These are phyloP conservation scores for Drosophila nigricruria DNA, from an alignment of 2,888 invertebrate genomes.

Conservation along the genomic window DNA sequence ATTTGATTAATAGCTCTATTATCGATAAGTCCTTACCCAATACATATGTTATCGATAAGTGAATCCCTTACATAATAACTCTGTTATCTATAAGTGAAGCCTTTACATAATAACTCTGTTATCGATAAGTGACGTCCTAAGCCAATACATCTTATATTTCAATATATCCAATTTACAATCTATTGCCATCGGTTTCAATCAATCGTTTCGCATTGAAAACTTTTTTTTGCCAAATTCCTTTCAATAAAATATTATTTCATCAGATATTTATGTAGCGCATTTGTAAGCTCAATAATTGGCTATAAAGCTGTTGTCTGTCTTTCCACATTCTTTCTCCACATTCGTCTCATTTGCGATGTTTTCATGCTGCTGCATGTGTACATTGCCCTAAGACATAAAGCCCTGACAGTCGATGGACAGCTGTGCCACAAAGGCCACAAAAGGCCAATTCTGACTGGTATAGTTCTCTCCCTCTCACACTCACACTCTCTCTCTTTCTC, in stretches of 20 bases:
- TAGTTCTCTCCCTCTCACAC: background rate
- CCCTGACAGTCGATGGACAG: slow-evolving; percentile 14
- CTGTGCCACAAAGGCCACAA: slow-evolving; percentile 23
- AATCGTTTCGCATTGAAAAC: background rate
- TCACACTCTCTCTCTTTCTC: background rate
- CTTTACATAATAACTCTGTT: background rate
- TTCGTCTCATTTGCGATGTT: background rate
- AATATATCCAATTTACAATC: background rate
- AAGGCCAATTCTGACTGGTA: slow-evolving; percentile 7
- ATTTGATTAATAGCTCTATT: background rate
- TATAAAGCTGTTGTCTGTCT: background rate
- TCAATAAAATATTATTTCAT: background rate
- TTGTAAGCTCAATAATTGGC: slow-evolving; percentile 9
- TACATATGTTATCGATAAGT: background rate
- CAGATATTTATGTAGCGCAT: background rate
- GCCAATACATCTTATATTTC: too few relatives aligned
- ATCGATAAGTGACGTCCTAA: background rate
- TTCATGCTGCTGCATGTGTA: slow-evolving; percentile 5
- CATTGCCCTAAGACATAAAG: slow-evolving; percentile 3
- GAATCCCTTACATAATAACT: background rate
- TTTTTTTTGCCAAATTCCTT: background rate
- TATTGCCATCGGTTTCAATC: background rate
- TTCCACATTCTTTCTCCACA: too few relatives aligned
- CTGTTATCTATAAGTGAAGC: background rate
- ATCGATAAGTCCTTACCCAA: background rate